phyloP scores from a whole-genome alignment of 2,113 vertebrate genomes.

The Ploceus nigricollis region DNA sequence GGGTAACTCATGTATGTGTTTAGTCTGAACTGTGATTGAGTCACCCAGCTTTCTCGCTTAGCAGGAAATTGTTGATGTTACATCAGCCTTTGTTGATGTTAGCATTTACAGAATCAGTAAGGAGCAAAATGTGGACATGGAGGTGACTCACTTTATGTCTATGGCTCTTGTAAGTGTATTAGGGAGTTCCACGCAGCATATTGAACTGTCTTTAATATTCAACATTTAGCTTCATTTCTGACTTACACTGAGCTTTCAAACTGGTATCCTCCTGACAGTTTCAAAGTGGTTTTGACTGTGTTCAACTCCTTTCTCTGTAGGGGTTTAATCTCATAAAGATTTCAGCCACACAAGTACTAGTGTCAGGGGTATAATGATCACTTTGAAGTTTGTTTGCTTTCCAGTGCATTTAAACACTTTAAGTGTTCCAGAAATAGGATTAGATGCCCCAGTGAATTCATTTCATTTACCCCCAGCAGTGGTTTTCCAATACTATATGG shows the following conservation, averaged over 20 bases:
- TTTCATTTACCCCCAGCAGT: slow-evolving; percentile 83
- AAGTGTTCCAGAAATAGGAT: slow-evolving; percentile 82
- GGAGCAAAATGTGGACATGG: not conserved
- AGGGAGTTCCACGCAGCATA: not conserved
- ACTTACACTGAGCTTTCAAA: slow-evolving; percentile 51
- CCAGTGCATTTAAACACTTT: slow-evolving; percentile 78
- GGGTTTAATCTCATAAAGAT: slow-evolving; percentile 82
- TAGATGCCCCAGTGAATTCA: slow-evolving; percentile 83
- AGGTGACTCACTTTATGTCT: not conserved
- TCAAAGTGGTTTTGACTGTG: slow-evolving; percentile 73
- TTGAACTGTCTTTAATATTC: slow-evolving; percentile 12
- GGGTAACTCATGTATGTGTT: not conserved
- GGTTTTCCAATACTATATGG: slow-evolving; percentile 73
- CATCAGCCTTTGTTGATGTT: not conserved
- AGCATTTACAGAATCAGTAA: not conserved
- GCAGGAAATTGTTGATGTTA: not conserved
- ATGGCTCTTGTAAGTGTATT: not conserved
- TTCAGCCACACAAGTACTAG: slow-evolving; percentile 79
- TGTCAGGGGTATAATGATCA: slow-evolving; percentile 83
- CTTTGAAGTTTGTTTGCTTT: slow-evolving; percentile 86
- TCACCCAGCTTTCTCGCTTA: not conserved
- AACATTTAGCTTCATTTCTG: slow-evolving; percentile 39
- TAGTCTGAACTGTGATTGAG: not conserved
- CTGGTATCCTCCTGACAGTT: slow-evolving; percentile 70
- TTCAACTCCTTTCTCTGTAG: slow-evolving; percentile 75